These are phyloP conservation scores for Coreoperca whiteheadi DNA, from an alignment of 2,113 vertebrate genomes.

Conservation along the genomic window DNA sequence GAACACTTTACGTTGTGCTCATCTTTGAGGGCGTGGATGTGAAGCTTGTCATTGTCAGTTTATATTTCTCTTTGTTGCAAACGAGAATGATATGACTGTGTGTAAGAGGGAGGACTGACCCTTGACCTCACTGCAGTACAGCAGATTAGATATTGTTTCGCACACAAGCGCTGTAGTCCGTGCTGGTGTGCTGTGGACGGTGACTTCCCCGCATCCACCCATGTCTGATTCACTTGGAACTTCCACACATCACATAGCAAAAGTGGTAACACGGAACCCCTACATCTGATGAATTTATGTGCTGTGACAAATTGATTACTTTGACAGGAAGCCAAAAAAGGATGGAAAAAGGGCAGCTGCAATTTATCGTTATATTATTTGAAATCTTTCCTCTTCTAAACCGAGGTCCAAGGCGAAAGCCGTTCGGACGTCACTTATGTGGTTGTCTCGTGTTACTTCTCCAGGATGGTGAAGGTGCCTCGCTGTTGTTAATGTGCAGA, in stretches of 20 bases:
- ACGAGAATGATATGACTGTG: slow-evolving; percentile 26
- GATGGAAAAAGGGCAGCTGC: background rate
- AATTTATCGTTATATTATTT: background rate
- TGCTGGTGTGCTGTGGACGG: background rate
- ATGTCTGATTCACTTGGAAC: background rate
- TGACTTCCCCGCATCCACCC: background rate
- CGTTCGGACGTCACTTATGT: background rate
- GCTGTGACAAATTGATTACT: background rate
- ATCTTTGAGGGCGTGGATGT: slow-evolving; percentile 3
- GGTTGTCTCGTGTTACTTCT: background rate
- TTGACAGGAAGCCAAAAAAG: background rate
- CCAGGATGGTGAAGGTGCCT: background rate
- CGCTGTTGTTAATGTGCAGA: background rate
- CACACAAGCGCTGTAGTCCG: background rate
- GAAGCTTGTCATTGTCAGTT: background rate
- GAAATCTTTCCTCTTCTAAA: too few relatives aligned
- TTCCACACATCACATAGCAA: background rate
- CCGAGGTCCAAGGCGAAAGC: background rate
- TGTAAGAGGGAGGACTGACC: slow-evolving; percentile 34
- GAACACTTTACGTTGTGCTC: slow-evolving; percentile 38
- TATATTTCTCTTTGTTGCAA: slow-evolving; percentile 59
- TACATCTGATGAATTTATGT: background rate
- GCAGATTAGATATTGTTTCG: slow-evolving; percentile 69
- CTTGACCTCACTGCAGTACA: slow-evolving; percentile 51
- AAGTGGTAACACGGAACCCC: background rate